Base-by-base conservation (phyloP, 1,140 invertebrate species). In the Lepidurus couesii region DNA sequence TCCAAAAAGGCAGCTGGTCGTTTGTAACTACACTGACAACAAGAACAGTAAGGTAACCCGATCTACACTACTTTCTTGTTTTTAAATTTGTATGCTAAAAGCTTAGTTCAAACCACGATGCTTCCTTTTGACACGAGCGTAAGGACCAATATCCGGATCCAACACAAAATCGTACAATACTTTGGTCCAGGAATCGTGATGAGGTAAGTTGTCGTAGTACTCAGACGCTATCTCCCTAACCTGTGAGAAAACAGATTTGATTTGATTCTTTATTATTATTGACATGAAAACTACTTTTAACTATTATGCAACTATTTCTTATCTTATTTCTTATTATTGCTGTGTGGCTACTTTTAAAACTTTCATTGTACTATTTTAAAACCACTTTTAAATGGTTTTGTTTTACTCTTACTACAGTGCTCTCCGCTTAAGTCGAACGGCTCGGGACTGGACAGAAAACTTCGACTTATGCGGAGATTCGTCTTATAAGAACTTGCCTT, bases 111-210 rank as follows among this genome's bases (percentile, higher is more conserved):
- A 53, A 74, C 5, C 75, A n/a, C 74, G 47, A 53, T 53, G 47
- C 47, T 94, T 94, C 74, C 97, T 88, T 85, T 97, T 98, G 7
- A 98, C 93, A 76, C 98, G 88, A 0, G 97, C 94, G 84, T 98
- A 98, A 0, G 98, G 96, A 7, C 97, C 97, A 80, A 99, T 95
- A 11, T 94, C 92, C 4, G 98, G 97, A 86, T 99, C 97, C 86
- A 91, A 95, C 6, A 99, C 90, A 84, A 99, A 99, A 84, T 98
- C 95, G 82, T 95, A 99, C 0, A 99, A 86, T 0, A 99, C 98
- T 73, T 91, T 90, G 0, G 89, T 87, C 97, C 97, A 99, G 13
- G 95, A 98, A 82, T 92, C 87, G 83, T 99, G 97, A 81, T 95
- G 93, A 0, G 96, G 95, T 79, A 99, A 88, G 82, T 93, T 88